Percentiles rank a stretch among this genome's conserved stretches.
phyloP scores from a whole-genome alignment of 1,140 invertebrate species.

The Drosophila oshimai region DNA sequence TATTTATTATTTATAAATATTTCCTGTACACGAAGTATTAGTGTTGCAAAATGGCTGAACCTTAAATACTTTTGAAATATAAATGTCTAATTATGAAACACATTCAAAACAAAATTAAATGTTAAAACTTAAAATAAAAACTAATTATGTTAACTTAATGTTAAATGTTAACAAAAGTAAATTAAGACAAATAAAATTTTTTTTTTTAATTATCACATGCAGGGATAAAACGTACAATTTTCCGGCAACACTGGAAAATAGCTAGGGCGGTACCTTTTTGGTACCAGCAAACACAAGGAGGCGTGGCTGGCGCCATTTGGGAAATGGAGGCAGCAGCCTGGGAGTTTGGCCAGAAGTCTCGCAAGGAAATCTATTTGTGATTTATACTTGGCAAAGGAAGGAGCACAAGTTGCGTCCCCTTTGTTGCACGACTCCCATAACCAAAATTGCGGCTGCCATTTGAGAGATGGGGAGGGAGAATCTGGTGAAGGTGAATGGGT shows the following conservation, averaged over 20 bases:
- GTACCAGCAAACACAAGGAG: not conserved
- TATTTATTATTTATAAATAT: no score
- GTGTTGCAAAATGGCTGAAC: no score
- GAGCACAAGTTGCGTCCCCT: slow-evolving; percentile 6
- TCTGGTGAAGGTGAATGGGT: not conserved
- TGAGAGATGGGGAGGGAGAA: not conserved
- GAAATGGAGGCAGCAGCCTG: slow-evolving; percentile 44
- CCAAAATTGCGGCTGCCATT: slow-evolving; percentile 52
- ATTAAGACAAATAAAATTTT: no score
- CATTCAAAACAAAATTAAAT: no score
- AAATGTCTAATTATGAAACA: no score
- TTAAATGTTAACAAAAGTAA: no score
- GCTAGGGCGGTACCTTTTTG: not conserved
- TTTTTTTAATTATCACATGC: no score
- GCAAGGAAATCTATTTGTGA: slow-evolving; percentile 77
- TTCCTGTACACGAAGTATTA: no score
- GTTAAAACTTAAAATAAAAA: no score
- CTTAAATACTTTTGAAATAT: no score
- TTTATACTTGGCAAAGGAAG: slow-evolving; percentile 54
- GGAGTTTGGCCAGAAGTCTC: slow-evolving; percentile 32
- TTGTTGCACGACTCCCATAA: slow-evolving; percentile 47
- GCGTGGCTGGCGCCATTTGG: slow-evolving; percentile 49
- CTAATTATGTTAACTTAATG: no score
- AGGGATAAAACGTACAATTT: no score
- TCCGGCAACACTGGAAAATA: not conserved